Percentiles rank a stretch among this genome's conserved stretches.
phyloP scores from a whole-genome alignment of 92 coral and sea anemone species.

The Paramuricea clavata region DNA sequence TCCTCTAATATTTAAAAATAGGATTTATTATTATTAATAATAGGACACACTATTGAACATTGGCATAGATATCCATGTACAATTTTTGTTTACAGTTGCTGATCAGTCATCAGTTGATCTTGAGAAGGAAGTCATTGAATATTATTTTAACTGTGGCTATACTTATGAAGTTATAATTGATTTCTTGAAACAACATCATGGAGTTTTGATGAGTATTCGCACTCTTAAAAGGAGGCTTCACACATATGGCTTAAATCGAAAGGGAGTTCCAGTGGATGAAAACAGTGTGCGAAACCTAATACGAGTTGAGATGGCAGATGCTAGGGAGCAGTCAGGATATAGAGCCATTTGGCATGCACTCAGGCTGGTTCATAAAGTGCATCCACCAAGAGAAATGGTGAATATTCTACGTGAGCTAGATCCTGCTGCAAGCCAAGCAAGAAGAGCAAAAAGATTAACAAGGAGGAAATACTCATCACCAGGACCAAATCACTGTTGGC shows the following conservation, averaged over 20 bases:
- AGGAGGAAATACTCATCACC: conserved; percentile 47
- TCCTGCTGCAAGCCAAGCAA: conserved; percentile 38
- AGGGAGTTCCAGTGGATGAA: conserved; percentile 32
- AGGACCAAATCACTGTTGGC: conserved; percentile 69
- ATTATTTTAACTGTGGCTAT: conserved; percentile 2
- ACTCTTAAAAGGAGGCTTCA: conserved; percentile 1
- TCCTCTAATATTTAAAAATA: neutral
- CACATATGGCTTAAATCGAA: neutral
- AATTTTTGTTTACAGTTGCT: too few relatives aligned
- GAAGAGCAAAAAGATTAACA: conserved; percentile 48
- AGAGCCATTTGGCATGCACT: conserved; percentile 67
- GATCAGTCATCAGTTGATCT: neutral
- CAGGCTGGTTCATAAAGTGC: conserved; percentile 47
- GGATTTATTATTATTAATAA: too few relatives aligned
- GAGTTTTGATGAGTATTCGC: neutral
- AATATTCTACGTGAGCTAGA: conserved; percentile 59
- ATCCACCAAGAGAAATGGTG: conserved; percentile 44
- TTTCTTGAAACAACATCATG: neutral
- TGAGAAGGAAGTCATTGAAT: neutral
- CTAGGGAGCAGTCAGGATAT: conserved; percentile 36
- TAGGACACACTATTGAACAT: too few relatives aligned
- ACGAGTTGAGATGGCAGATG: neutral
- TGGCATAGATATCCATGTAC: too few relatives aligned
- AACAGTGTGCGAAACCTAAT: conserved; percentile 48
- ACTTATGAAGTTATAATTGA: neutral